Evolutionary conservation across 2,888 invertebrate genomes (phyloP), one percentile per base, ranked within the genome.

Genomic region (Ommatoiulus sabulosus): DNA sequence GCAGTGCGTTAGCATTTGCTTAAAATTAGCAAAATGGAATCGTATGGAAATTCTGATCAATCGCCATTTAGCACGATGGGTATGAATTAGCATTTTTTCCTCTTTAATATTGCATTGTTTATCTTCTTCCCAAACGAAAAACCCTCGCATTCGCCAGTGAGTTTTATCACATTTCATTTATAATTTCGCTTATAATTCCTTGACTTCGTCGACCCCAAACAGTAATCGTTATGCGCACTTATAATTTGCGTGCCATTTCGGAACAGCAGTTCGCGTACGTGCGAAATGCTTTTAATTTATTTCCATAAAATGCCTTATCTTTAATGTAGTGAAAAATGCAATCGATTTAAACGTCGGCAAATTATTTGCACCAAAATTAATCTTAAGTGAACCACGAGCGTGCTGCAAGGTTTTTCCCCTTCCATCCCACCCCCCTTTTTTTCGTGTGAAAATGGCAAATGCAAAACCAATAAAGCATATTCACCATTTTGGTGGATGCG

Each of bases 391-490:
- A 80, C 80, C 80, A 12, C 24, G 80, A 80, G 80, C 80, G 80
- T 72, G 72, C 72, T 24, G 20, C n/a, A 24, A n/a, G 6, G 35
- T 24, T 24, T 7, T 35, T 80, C 35, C n/a, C n/a, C n/a, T n/a
- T n/a, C n/a, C n/a, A n/a, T n/a, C n/a, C n/a, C n/a, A n/a, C n/a
- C n/a, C n/a, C n/a, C n/a, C 12, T 80, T 80, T 12, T 12, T 72
- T 72, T 3, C 80, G 35, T 80, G 80, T 80, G 80, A 80, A 80
- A 80, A 80, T 80, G 2, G 80, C 80, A 80, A 80, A 80, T 80
- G 80, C 80, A 80, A 80, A 80, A 80, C 80, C 80, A 80, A 80
- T 80, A 80, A 80, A 80, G 80, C 80, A 80, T 80, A 80, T 80
- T 80, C 80, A 80, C 80, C 80, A 80, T 80, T 80, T 80, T 80